Evolutionary conservation across 2,113 vertebrate species (phyloP), one percentile per base, ranked within the genome.

Genomic region (Osmerus eperlanus): DNA sequence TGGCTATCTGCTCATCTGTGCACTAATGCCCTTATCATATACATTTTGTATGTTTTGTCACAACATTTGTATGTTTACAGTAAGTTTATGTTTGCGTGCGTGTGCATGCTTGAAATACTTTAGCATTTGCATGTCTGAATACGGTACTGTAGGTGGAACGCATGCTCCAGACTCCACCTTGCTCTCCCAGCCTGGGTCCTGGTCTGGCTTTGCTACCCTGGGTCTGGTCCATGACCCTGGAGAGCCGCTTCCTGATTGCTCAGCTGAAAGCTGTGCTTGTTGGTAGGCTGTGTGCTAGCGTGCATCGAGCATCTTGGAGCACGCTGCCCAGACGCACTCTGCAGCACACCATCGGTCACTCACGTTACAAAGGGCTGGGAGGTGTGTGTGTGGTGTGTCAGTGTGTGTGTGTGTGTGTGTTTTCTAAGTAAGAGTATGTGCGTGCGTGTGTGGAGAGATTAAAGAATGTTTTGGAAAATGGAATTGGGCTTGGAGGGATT

Each of bases 381-480:
- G 54, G 18, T 54, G 9, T 67, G 41, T 55, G 23, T 23, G 23
- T 23, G 23, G 23, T 7, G 18, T 70, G 1, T 77, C 55, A 16
- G 72, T 2, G 29, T 32, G 29, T 3, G 29, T 32, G 29, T 32
- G 56, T 16, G 36, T 77, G 72, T 78, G 76, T 73, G 54, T 65
- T 32, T 83, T 3, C 29, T 21, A 21, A 21, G 21, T 21, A 21
- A 21, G 21, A 21, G 29, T 32, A 4, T 4, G 29, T 32, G 29
- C 29, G 29, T 32, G 29, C 5, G 29, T 32, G 29, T 32, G 29
- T 32, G 29, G 29, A 32, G 29, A 70, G 81, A 85, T 85, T 78
- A 81, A 74, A 76, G 83, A 84, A 86, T 87, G 83, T 79, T 84
- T 67, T 86, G 84, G 86, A 87, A 87, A 86, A 83, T 78, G 2